These are phyloP conservation scores for Dinocampus coccinellae DNA, from an alignment of 2,888 invertebrate genomes.

Conservation along the genomic window DNA sequence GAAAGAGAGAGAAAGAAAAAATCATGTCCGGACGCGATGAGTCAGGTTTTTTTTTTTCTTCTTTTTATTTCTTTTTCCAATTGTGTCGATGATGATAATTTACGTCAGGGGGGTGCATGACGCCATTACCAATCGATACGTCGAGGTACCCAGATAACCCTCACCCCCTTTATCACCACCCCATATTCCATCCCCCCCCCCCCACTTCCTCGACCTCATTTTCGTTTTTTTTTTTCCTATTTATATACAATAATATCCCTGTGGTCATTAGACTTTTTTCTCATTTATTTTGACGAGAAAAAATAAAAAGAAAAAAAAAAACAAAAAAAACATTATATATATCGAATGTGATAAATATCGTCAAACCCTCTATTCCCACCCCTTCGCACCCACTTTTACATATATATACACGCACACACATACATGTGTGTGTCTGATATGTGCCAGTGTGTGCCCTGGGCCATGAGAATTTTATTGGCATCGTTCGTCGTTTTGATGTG, in stretches of 20 bases:
- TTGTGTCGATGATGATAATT: constrained; percentile 62
- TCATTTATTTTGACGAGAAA: constrained; percentile 43
- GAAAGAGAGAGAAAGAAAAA: background rate
- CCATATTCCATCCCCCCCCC: constrained; percentile 12
- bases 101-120: constrained; percentile 59
- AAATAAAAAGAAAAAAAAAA: constrained; percentile 34
- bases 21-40: constrained; percentile 50
- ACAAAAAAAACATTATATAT: background rate
- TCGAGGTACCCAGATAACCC: constrained; percentile 31
- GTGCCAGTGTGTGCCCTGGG: background rate
- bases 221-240: background rate
- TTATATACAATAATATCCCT: constrained; percentile 22
- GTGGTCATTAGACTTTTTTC: constrained; percentile 45
- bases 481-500: constrained; percentile 4
- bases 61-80: constrained; percentile 39
- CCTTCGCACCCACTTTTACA: background rate
- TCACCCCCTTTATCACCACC: background rate
- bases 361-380: background rate
- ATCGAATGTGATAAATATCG: background rate
- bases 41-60: constrained; percentile 63
- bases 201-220: constrained; percentile 2
- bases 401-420: background rate
- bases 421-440: background rate
- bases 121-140: constrained; percentile 66
- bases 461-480: background rate